Evolutionary conservation across 2,797 vertebrate genomes (phyloP), one percentile per base, ranked within the genome.

Genomic region (Syndactyla subalaris): DNA sequence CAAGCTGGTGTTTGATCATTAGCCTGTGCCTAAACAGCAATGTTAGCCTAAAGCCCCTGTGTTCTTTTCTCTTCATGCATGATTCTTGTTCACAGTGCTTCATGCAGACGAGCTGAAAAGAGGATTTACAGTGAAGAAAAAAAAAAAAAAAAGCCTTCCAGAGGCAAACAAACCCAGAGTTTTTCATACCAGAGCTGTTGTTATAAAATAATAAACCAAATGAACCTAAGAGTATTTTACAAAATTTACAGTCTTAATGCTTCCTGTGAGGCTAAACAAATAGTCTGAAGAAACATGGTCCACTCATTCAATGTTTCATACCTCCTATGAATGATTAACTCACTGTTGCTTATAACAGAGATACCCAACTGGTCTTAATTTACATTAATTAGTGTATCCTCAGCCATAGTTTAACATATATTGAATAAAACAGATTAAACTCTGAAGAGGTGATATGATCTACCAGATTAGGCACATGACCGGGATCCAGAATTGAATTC

Each of bases 1-100:
- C 70, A 86, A 76, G 27, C 55, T 78, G 85, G 34, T 65, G 29
- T 92, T 94, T 94, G 87, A 92, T 97, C 87, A 59, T 34, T 86
- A 87, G 62, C 30, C 85, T 7, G 0, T 89, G 58, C 51, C 45
- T 89, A 84, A 95, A 83, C 43, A 85, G 38, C 1, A 23, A 23
- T 76, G 70, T 84, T 96, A 89, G 94, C 66, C 55, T 72, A 78
- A 91, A 91, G 43, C 45, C 51, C 29, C n/a, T 75, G 17, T 91
- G 66, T 88, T 93, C 82, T 93, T 92, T 96, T 83, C 85, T 91
- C 39, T 65, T 78, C 79, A 88, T 84, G 73, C 79, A 79, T 71
- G 59, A 67, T 87, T 93, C 77, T 95, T 90, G 34, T 67, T 93
- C 74, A 93, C 67, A 91, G 66, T 91, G 15, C 29, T 81, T 92